A percentile compares a stretch with the other conserved stretches of the same genome.
Conservation (phyloP, 2,888 invertebrate genomes). For the Chrysomela aeneicollis region DNA sequence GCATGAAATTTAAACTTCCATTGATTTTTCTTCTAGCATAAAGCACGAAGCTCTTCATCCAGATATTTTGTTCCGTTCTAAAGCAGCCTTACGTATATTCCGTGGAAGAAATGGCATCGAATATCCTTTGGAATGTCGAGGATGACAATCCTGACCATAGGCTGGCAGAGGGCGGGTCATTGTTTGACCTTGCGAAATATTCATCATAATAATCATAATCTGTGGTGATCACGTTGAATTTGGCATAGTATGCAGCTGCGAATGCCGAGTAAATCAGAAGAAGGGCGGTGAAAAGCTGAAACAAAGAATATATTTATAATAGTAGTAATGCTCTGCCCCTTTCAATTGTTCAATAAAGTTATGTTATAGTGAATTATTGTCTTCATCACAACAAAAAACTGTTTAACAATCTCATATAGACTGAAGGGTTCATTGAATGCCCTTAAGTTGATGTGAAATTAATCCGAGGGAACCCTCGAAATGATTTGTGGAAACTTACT, state of each 20-base stretch:
- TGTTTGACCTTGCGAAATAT: conserved; percentile 71
- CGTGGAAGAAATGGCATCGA: conserved; percentile 66
- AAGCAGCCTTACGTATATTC: conserved; percentile 56
- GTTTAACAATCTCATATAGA: too few species aligned
- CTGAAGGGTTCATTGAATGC: too few species aligned
- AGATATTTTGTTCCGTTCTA: background rate
- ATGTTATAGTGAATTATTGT: too few species aligned
- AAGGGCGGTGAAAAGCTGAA: conserved; percentile 81
- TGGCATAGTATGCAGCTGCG: conserved; percentile 87
- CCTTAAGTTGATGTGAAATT: too few species aligned
- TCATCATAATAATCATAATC: conserved; percentile 77
- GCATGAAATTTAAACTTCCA: too few species aligned
- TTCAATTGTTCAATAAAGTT: too few species aligned
- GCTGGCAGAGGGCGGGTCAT: conserved; percentile 57
- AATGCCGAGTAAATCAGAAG: conserved; percentile 84
- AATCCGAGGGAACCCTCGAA: too few species aligned
- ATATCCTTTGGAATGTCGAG: conserved; percentile 72
- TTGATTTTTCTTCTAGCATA: too few species aligned
- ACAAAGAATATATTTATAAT: conserved; percentile 26
- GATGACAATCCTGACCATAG: conserved; percentile 67
- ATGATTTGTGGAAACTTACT: conserved; percentile 65
- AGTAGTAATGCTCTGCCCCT: too few species aligned
- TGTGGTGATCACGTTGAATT: conserved; percentile 83
- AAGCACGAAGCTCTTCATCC: too few species aligned
- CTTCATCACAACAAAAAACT: too few species aligned